These are phyloP conservation scores for Odontamblyopus lacepedii DNA, from an alignment of 2,797 vertebrate species.

Conservation along the genomic window DNA sequence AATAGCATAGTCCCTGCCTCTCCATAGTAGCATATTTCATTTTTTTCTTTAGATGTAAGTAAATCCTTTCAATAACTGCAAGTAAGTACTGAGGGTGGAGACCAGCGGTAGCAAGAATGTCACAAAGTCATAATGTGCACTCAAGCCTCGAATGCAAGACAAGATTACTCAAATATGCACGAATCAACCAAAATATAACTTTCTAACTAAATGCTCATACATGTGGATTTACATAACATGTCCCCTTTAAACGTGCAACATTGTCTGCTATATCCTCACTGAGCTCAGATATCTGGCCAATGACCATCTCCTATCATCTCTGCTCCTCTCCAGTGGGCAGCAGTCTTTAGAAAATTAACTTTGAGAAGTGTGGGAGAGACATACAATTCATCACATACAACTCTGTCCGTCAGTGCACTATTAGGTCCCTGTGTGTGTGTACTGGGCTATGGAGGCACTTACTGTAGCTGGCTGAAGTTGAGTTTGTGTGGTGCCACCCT, in stretches of 20 bases:
- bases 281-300: conserved; percentile 12
- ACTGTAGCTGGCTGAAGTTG: conserved; percentile 40
- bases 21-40: too few species aligned
- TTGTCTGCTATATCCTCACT: not conserved
- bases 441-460: conserved; percentile 32
- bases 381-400: conserved; percentile 76
- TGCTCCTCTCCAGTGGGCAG: conserved; percentile 84
- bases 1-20: too few species aligned
- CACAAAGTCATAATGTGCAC: too few species aligned
- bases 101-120: too few species aligned
- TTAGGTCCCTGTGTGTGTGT: conserved; percentile 47
- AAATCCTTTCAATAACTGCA: too few species aligned
- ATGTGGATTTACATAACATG: too few species aligned
- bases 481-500: conserved; percentile 42
- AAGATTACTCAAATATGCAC: too few species aligned
- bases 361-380: conserved; percentile 80
- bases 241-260: not conserved
- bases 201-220: too few species aligned
- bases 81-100: too few species aligned
- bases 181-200: too few species aligned
- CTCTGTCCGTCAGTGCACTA: conserved; percentile 76
- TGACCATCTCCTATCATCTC: conserved; percentile 63
- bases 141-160: too few species aligned
- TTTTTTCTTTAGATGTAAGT: too few species aligned
- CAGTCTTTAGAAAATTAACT: conserved; percentile 87